Conservation (phyloP, 2,113 vertebrate species). For the Myrmecophaga tridactyla region DNA sequence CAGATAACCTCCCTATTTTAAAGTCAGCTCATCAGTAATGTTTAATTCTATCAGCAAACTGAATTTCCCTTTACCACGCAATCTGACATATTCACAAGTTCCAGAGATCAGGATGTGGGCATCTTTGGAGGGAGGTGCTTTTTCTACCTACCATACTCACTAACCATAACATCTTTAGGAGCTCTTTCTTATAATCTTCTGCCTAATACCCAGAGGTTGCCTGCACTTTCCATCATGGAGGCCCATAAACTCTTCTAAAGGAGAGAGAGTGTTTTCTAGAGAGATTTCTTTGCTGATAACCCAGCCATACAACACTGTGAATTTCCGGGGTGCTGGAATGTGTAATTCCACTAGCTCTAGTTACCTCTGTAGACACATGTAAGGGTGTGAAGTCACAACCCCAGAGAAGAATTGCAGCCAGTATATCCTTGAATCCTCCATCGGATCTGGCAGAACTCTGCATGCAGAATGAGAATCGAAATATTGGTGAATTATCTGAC, state of each 20-base stretch:
- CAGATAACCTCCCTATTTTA: not conserved
- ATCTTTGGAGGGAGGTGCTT: fast-evolving
- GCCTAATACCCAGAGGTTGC: not conserved
- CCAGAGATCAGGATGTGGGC: not conserved
- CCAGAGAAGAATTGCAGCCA: not conserved
- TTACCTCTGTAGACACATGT: not conserved
- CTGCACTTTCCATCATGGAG: not conserved
- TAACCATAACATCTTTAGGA: not conserved
- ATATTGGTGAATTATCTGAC: not conserved
- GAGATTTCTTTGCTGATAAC: not conserved
- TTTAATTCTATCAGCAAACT: not conserved
- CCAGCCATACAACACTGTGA: not conserved
- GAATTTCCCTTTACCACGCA: not conserved
- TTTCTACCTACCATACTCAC: not conserved
- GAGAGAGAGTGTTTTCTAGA: not conserved
- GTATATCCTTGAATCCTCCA: not conserved
- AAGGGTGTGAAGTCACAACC: not conserved
- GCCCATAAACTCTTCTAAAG: not conserved
- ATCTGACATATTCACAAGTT: not conserved
- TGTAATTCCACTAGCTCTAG: fast-evolving
- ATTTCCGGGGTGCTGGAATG: not conserved
- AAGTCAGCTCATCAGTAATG: not conserved
- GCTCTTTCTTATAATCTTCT: not conserved
- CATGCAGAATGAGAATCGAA: not conserved
- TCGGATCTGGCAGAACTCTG: not conserved